Evolutionary conservation across 1,140 invertebrate species (phyloP), one percentile per base, ranked within the genome.

Genomic region (Spodoptera litura): DNA sequence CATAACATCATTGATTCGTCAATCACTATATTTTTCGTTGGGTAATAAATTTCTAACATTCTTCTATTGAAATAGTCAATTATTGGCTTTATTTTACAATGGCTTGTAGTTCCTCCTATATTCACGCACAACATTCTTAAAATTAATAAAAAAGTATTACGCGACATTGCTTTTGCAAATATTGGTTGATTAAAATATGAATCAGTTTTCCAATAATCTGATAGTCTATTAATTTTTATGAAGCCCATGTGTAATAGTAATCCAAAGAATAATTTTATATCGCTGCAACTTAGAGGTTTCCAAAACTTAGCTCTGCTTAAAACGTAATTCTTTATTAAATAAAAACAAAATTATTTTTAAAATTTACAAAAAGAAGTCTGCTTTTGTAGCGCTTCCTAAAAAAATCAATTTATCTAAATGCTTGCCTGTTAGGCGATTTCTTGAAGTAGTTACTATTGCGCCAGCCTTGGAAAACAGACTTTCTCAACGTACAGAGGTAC

Each of bases 1-100:
- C 84, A 90, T 75, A 88, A 79, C 64, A 89, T 78, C 81, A 88
- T 84, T 38, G 84, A 85, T 68, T 89, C 87, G 72, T 89, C 84
- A 20, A 85, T 82, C 25, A 70, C 82, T 73, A 88, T 68, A 76
- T 85, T 71, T 78, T 81, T 81, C 20, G 72, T 70, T 12, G 83
- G 83, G 71, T 81, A 83, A 84, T 85, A 89, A 20, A 83, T 78
- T 53, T 55, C 53, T 15, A 68, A 75, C 78, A 88, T 88, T 85
- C 68, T 87, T 27, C 84, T 78, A 79, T 84, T 88, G 76, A 83
- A 87, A 49, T 61, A 73, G 35, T 81, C 74, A 49, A 73, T 81
- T 58, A 64, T 38, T 20, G 56, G 15, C 38, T 38, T 64, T 13
- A 38, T 44, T 64, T 64, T 64, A 35, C 11, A 35, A n/a, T 38